These are phyloP conservation scores for Eupeodes luniger DNA, from an alignment of 2,888 invertebrate species.

Conservation along the genomic window DNA sequence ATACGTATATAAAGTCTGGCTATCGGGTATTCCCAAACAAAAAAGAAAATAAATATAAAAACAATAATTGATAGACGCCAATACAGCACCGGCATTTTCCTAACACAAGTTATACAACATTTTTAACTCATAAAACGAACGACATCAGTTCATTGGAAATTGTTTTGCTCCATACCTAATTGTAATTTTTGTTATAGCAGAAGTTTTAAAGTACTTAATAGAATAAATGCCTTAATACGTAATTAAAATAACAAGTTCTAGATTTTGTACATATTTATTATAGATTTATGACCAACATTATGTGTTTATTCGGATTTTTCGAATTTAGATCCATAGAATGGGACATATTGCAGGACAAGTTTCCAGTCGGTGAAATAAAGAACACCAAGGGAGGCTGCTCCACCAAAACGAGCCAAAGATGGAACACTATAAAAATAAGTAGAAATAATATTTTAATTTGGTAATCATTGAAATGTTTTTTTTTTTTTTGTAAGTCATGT, in stretches of 20 bases:
- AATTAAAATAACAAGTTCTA: neutral
- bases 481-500: neutral
- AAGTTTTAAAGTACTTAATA: too few relatives aligned
- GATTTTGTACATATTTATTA: constrained; percentile 53
- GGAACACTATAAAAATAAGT: constrained; percentile 84
- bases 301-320: constrained; percentile 82
- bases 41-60: too few relatives aligned
- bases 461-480: too few relatives aligned
- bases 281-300: constrained; percentile 50
- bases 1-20: too few relatives aligned
- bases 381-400: constrained; percentile 86
- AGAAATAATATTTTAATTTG: constrained; percentile 1
- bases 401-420: constrained; percentile 88
- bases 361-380: constrained; percentile 93
- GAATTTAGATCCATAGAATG: constrained; percentile 91
- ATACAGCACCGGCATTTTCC: too few relatives aligned
- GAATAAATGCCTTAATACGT: neutral
- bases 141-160: too few relatives aligned
- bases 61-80: too few relatives aligned
- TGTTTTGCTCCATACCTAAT: too few relatives aligned
- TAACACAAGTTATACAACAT: too few relatives aligned
- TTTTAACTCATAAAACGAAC: too few relatives aligned
- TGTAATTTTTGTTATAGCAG: too few relatives aligned
- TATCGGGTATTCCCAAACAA: too few relatives aligned
- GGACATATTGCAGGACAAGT: constrained; percentile 88